These are phyloP conservation scores for Lagodon rhomboides DNA, from an alignment of 2,797 vertebrate genomes.

Conservation along the genomic window DNA sequence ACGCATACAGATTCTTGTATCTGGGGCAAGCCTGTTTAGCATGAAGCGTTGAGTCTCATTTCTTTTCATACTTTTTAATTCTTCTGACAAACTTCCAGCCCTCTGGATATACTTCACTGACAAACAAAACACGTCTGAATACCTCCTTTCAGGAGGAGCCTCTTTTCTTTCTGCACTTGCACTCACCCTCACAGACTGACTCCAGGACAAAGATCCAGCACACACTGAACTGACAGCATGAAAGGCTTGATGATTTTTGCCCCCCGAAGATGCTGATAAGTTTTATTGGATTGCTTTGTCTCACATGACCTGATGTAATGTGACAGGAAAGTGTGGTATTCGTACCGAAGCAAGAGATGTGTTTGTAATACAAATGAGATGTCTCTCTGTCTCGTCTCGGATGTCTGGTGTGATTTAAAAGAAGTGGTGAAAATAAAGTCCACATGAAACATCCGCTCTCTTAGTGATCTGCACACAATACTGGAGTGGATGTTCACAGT, in stretches of 20 bases:
- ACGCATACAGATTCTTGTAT: slow-evolving; percentile 31
- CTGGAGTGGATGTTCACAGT: not conserved
- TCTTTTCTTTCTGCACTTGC: slow-evolving; percentile 40
- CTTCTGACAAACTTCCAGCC: slow-evolving; percentile 71
- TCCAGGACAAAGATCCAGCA: slow-evolving; percentile 56
- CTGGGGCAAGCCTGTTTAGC: slow-evolving; percentile 67
- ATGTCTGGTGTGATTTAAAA: slow-evolving; percentile 19
- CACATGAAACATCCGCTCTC: not conserved
- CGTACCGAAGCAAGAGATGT: slow-evolving; percentile 25
- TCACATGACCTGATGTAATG: slow-evolving; percentile 54
- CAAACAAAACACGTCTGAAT: slow-evolving; percentile 68
- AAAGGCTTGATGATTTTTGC: slow-evolving; percentile 46
- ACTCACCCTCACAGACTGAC: slow-evolving; percentile 47
- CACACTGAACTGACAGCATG: slow-evolving; percentile 56
- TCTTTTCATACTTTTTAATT: slow-evolving; percentile 68
- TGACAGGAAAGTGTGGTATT: slow-evolving; percentile 43
- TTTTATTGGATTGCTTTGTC: slow-evolving; percentile 51
- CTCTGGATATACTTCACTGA: slow-evolving; percentile 56
- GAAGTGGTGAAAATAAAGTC: slow-evolving; percentile 7
- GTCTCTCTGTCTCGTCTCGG: slow-evolving; percentile 8
- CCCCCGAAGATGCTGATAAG: slow-evolving; percentile 53
- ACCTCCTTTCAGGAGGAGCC: slow-evolving; percentile 39
- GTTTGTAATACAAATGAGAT: slow-evolving; percentile 52
- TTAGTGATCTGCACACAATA: not conserved
- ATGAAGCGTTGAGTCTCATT: slow-evolving; percentile 58